These are phyloP conservation scores for Pimephales promelas DNA, from an alignment of 2,113 vertebrate species.

Conservation along the genomic window DNA sequence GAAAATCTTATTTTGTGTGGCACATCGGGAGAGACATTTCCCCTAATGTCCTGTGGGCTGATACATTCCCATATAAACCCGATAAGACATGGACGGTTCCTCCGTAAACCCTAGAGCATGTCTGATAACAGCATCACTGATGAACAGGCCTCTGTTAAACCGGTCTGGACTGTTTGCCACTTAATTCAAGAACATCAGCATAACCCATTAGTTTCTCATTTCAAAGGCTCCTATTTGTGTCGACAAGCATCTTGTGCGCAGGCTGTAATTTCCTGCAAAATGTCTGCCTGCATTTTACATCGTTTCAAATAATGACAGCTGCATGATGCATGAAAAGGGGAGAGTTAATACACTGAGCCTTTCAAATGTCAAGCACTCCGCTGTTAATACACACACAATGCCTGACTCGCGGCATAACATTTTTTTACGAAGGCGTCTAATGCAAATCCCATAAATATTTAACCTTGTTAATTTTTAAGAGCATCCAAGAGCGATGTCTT, in stretches of 20 bases:
- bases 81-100: slow-evolving; percentile 6
- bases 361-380: slow-evolving; percentile 30
- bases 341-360: slow-evolving; percentile 40
- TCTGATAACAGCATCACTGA: slow-evolving; percentile 20
- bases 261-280: slow-evolving; percentile 35
- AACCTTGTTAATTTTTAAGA: slow-evolving; percentile 19
- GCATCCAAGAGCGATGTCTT: background rate
- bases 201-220: slow-evolving; percentile 27
- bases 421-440: background rate
- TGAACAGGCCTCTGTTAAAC: slow-evolving; percentile 26
- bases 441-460: slow-evolving; percentile 11
- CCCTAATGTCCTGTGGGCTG: background rate
- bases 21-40: background rate
- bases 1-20: background rate
- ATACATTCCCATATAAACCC: background rate
- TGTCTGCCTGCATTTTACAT: slow-evolving; percentile 22
- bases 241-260: slow-evolving; percentile 16
- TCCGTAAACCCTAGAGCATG: slow-evolving; percentile 23
- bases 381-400: background rate
- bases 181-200: slow-evolving; percentile 28
- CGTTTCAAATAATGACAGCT: slow-evolving; percentile 37
- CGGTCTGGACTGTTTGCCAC: slow-evolving; percentile 13
- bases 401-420: background rate
- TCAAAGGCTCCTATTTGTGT: slow-evolving; percentile 25
- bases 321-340: slow-evolving; percentile 11